Conservation (phyloP, 2,113 vertebrate species). For the Xyrauchen texanus region DNA sequence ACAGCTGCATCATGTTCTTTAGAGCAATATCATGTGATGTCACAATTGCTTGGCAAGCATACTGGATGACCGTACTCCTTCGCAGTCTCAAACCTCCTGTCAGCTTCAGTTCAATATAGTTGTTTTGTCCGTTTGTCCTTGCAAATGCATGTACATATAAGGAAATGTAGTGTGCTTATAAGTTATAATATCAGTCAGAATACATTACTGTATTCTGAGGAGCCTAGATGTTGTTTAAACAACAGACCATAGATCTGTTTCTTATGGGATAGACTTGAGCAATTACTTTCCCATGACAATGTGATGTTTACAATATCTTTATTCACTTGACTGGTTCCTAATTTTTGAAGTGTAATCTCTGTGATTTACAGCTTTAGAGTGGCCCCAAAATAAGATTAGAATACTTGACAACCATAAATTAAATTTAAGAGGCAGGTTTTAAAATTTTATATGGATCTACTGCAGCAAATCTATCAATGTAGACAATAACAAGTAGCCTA, state of each 20-base stretch:
- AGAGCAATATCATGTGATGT: slow-evolving; percentile 25
- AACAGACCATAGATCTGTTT: not conserved
- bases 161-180: not conserved
- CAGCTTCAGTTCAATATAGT: slow-evolving; percentile 9
- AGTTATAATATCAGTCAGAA: not conserved
- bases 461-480: not conserved
- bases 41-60: slow-evolving; percentile 13
- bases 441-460: not conserved
- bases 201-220: not conserved
- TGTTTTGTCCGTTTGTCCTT: not conserved
- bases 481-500: not conserved
- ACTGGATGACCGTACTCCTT: not conserved
- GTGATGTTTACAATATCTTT: not conserved
- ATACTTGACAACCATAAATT: too few relatives aligned
- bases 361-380: not conserved
- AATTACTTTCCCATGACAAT: not conserved
- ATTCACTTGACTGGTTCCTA: not conserved
- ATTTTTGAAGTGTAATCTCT: slow-evolving; percentile 1
- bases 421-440: too few relatives aligned
- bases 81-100: not conserved
- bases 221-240: not conserved
- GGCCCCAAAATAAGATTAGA: too few relatives aligned
- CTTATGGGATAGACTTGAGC: not conserved
- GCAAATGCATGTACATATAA: not conserved
- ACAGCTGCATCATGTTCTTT: slow-evolving; percentile 29